Evolutionary conservation across 2,797 vertebrate genomes (phyloP), one percentile per base, ranked within the genome.

Genomic region (Notoglanidium macrostoma): DNA sequence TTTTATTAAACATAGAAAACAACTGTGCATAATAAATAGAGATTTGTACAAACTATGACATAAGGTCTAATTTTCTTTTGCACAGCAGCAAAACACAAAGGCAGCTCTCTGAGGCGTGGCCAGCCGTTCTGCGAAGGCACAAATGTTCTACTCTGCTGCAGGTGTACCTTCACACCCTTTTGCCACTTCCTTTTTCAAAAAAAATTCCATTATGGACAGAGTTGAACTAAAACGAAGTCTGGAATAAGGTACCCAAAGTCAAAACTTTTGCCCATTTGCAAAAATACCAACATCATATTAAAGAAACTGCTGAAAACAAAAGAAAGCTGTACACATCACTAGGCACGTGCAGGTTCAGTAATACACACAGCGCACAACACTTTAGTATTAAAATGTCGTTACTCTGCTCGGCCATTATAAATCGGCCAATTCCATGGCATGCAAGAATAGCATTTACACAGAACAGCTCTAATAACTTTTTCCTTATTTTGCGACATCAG

Each of bases 1-100:
- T 78, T 88, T 88, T 88, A 88, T 88, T 89, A 59, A 87, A 87
- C 88, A 87, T 59, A 87, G 76, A 82, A 89, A 87, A 89, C 80
- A 86, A 87, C 88, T 76, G 88, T 67, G 83, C 78, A 79, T 90
- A 91, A 91, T 91, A 91, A 91, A 91, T 91, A 90, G 74, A 87
- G 70, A 89, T 88, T 85, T 87, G 85, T 91, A 88, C 88, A 89
- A 88, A 84, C 67, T 55, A 74, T 46, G 57, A 78, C 83, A 80
- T 40, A 86, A 86, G 83, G 77, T 82, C 86, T 32, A 61, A 80
- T 87, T 81, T 79, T 55, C 67, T 68, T 87, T 77, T 77, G 77
- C 68, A 82, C 57, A 81, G 74, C 85, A 87, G 78, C 82, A 80
- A 87, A 80, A 86, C 74, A 87, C 57, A 72, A 86, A 77, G 61